Percentiles rank a stretch among this genome's conserved stretches.
These are phyloP conservation scores for Heliconius hermathena DNA, from an alignment of 1,140 invertebrate species.

Conservation along the genomic window DNA sequence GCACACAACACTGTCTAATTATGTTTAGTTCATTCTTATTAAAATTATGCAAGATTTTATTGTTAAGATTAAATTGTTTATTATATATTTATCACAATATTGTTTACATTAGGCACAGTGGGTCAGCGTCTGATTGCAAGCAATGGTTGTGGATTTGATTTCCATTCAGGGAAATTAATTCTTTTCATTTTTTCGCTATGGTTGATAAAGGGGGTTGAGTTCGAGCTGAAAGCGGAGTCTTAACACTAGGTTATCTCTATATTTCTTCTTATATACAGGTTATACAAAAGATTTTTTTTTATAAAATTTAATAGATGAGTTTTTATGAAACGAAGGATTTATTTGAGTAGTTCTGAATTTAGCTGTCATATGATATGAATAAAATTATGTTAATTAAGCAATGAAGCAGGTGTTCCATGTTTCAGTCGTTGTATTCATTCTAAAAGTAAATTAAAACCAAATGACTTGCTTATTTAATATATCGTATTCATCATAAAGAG, in stretches of 20 bases:
- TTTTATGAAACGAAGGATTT: background rate
- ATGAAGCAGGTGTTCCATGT: background rate
- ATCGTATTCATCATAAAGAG: no score
- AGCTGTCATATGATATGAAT: constrained; percentile 5
- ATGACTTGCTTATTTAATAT: background rate
- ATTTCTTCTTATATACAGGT: no score
- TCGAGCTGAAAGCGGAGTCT: no score
- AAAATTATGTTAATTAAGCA: constrained; percentile 3
- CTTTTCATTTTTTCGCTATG: no score
- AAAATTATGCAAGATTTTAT: background rate
- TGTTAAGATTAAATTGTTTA: background rate
- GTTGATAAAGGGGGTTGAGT: no score
- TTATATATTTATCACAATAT: background rate
- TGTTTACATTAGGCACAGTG: no score
- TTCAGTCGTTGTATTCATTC: background rate
- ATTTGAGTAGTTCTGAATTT: background rate
- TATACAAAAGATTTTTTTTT: background rate
- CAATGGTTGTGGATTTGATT: no score
- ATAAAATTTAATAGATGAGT: background rate
- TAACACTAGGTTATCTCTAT: no score
- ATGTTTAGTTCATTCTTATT: background rate
- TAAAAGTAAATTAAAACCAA: constrained; percentile 2
- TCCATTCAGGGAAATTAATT: no score
- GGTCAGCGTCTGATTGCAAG: no score
- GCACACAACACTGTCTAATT: background rate